phyloP scores from a whole-genome alignment of 2,113 vertebrate species.

The Ornithorhynchus anatinus region DNA sequence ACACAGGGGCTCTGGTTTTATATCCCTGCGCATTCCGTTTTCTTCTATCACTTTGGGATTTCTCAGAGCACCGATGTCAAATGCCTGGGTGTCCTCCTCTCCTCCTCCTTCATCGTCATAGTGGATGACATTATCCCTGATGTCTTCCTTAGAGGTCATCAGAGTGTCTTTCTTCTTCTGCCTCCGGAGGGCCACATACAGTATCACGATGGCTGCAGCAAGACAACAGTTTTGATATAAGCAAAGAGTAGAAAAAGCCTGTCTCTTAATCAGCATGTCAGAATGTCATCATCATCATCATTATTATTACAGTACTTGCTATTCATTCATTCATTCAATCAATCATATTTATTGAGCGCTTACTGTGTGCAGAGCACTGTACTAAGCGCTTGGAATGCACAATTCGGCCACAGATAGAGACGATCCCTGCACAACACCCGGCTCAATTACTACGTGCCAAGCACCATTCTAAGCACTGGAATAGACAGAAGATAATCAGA shows the following conservation, averaged over 20 bases:
- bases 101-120: constrained; percentile 98
- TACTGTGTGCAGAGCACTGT: too few relatives aligned
- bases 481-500: too few relatives aligned
- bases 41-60: constrained; percentile 95
- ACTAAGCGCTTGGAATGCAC: too few relatives aligned
- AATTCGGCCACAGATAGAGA: too few relatives aligned
- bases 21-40: constrained; percentile 88
- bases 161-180: constrained; percentile 96
- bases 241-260: constrained; percentile 10
- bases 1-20: constrained; percentile 85
- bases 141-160: constrained; percentile 98
- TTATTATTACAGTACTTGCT: too few relatives aligned
- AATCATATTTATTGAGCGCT: too few relatives aligned
- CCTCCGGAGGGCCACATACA: constrained; percentile 89
- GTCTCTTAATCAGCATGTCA: not conserved
- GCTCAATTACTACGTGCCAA: too few relatives aligned
- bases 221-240: constrained; percentile 29
- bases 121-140: constrained; percentile 97
- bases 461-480: too few relatives aligned
- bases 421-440: too few relatives aligned
- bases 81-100: constrained; percentile 97
- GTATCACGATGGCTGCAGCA: constrained; percentile 88
- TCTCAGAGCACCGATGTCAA: constrained; percentile 95
- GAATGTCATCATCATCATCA: not conserved
- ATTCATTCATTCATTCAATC: too few relatives aligned